Evolutionary conservation across 2,888 invertebrate species (phyloP).

Genomic region (Saturnia pavonia): DNA sequence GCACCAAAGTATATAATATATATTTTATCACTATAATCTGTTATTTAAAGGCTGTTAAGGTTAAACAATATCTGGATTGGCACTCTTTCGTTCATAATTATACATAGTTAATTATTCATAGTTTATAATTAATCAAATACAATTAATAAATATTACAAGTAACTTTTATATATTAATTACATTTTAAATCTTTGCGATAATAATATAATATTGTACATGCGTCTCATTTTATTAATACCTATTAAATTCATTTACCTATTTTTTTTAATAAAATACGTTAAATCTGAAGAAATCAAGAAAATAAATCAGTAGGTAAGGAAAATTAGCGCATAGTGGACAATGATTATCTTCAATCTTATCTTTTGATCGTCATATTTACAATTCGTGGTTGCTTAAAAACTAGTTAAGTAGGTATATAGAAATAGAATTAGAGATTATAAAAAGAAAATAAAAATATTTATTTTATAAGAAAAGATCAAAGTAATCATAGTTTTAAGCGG

Average conservation of each 20-base stretch:
- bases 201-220: background rate
- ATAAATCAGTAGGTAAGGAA: slow-evolving; percentile 2
- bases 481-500: slow-evolving; percentile 65
- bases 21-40: background rate
- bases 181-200: background rate
- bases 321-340: slow-evolving; percentile 41
- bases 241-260: background rate
- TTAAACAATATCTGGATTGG: background rate
- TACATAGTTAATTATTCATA: background rate
- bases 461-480: slow-evolving; percentile 73
- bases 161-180: background rate
- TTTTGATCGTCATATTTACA: background rate
- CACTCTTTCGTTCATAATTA: background rate
- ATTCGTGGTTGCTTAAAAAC: slow-evolving; percentile 31
- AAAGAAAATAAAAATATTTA: slow-evolving; percentile 24
- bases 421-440: slow-evolving; percentile 9
- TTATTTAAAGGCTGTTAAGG: background rate
- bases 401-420: slow-evolving; percentile 37
- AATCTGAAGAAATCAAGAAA: no score
- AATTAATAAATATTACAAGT: background rate
- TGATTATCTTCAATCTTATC: slow-evolving; percentile 76
- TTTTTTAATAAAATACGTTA: no score
- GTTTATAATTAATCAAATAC: background rate
- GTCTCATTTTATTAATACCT: background rate
- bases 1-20: no score